Evolutionary conservation across 2,113 vertebrate species (phyloP), one percentile per base, ranked within the genome.

Genomic region (Apodemus speciosus): DNA sequence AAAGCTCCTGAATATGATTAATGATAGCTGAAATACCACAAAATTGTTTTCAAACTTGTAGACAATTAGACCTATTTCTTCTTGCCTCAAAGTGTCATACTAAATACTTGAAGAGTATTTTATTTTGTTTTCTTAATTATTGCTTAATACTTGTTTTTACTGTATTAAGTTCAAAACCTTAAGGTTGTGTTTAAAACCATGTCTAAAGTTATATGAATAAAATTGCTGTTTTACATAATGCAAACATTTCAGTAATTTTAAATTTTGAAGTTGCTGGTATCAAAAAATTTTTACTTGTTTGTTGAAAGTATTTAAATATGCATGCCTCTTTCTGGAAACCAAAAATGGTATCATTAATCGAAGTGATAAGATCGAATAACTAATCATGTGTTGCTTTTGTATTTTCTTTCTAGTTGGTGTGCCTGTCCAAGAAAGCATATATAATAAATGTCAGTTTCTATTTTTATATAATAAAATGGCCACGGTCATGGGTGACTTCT

Each of bases 381-480:
- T 90, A 93, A 91, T 81, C 18, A 23, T 84, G 11, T 85, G 13
- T 93, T 87, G 71, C 40, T 91, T 60, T 49, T 95, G 56, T 92
- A 72, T 84, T 93, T 93, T 94, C 94, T 94, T 66, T 3, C 4
- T 73, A 64, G 75, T 97, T 96, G 77, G 69, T 0, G 72, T 97
- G 89, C 94, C 96, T 97, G 86, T 91, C 95, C 91, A 89, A 79
- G 85, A 58, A 76, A 88, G 20, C 53, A 95, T 71, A 92, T 92
- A 90, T 89, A 90, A 30, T 40, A 90, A 95, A 92, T 90, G 71
- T 96, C 72, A 83, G 85, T 71, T 96, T 97, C 97, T 97, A 97
- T 97, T 98, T 98, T 98, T 98, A 84, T 97, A 94, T 89, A 95
- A 23, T 93, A 85, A 71, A 86, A 90, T 25, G 0, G 0, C n/a